Base-by-base conservation (phyloP, 1,140 invertebrate genomes). In the Pseudoatta argentina region DNA sequence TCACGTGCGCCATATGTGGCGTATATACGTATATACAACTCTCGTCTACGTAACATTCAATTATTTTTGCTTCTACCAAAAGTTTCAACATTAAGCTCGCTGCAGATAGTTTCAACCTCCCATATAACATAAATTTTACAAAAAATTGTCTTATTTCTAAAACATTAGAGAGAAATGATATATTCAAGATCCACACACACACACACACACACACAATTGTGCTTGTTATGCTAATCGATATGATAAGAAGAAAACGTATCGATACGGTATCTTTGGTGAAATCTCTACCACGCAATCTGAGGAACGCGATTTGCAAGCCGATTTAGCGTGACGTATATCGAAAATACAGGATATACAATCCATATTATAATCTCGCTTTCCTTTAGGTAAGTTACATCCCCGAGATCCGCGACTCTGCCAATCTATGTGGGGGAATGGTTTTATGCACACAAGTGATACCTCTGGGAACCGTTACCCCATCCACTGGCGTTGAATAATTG, bases 401-500 rank as follows among this genome's bases (percentile, higher is more conserved):
- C 59, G 66, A 72, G 82, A 64, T 72, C 87, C 64, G 79, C 89
- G 78, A 77, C 57, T 88, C 77, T 67, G 66, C 85, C 91, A 92
- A 93, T 92, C 91, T 92, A 92, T 89, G 78, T 81, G 87, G 91
- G 91, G 92, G 92, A 92, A 93, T 93, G 92, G 92, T 92, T 93
- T 93, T 92, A 93, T 92, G 91, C 93, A 92, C 93, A 91, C 92
- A 93, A 94, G 93, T 88, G 87, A 92, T 92, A 89, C 93, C 92
- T 92, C 77, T 83, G 93, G 93, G 93, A 92, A 93, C 90, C 90
- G 91, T 94, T 93, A 92, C 86, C 93, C 91, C 91, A 88, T 91
- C 92, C 91, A 92, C 86, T 67, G 87, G 90, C 91, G 91, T 93
- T 94, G 92, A 94, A 94, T 94, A 94, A 94, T 94, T 94, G 92